A percentile compares a stretch with the other conserved stretches of the same genome.
phyloP scores from a whole-genome alignment of 2,797 vertebrate genomes.

The Hypotaenidia philippensis region DNA sequence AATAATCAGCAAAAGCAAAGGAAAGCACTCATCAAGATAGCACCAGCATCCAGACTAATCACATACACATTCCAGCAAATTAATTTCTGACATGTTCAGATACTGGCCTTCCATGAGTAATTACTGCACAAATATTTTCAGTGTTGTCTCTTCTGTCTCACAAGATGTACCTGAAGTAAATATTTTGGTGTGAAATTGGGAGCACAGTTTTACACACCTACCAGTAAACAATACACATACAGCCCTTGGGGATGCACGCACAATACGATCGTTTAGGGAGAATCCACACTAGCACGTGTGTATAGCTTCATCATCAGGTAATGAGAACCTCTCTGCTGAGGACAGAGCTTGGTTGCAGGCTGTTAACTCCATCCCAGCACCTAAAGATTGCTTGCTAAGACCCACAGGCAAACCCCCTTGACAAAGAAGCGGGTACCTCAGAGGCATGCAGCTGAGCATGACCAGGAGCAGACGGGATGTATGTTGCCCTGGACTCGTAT shows the following conservation, averaged over 20 bases:
- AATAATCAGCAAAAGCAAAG: constrained; percentile 7
- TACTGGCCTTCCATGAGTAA: not conserved
- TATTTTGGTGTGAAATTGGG: not conserved
- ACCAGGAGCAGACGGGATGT: accelerated
- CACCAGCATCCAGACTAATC: constrained; percentile 23
- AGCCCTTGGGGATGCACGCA: not conserved
- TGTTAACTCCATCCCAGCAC: not conserved
- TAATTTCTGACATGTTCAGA: not conserved
- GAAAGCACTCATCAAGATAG: constrained; percentile 3
- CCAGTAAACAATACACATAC: not conserved
- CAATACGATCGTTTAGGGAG: not conserved
- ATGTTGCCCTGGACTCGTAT: not conserved
- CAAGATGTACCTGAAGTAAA: not conserved
- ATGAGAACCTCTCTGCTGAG: not conserved
- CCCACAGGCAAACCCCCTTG: not conserved
- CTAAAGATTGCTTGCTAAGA: not conserved
- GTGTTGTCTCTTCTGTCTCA: not conserved
- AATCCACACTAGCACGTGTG: not conserved
- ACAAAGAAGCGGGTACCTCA: not conserved
- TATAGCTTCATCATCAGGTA: not conserved
- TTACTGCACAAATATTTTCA: constrained; percentile 3
- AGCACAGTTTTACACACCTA: not conserved
- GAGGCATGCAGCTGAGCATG: accelerated
- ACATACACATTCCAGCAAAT: constrained; percentile 7
- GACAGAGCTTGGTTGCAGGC: not conserved